Evolutionary conservation across 2,113 vertebrate species (phyloP), one percentile per base, ranked within the genome.

Genomic region (Haemorhous mexicanus): DNA sequence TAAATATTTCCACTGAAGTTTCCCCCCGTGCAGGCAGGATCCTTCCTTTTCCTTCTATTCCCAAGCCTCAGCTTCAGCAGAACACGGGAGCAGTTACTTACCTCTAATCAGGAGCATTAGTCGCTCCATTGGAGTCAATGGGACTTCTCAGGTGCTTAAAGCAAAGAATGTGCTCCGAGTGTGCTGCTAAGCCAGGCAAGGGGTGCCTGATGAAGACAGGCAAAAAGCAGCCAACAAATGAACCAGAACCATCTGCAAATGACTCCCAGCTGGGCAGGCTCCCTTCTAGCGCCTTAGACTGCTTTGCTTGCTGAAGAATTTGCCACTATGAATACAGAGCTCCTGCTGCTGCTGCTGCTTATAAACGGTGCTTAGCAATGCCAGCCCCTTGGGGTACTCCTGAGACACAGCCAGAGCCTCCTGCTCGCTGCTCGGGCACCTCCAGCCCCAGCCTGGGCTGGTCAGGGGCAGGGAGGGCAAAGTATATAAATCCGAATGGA

Each of bases 171-270:
- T 58, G 84, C 75, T 93, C 75, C 9, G 26, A 80, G 70, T 23
- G 50, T 32, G 73, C 86, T 68, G 68, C 94, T 90, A 66, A 96
- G 11, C 61, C 79, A 63, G 82, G 35, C 61, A 89, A 93, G 70
- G 55, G 83, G 84, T 93, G 94, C 62, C 13, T 66, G 92, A 73
- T 79, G 68, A 61, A 95, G 76, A 82, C 87, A 85, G 83, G 69
- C 72, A 70, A 95, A 80, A 96, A 83, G 47, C 85, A 93, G 84
- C 13, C 84, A 81, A 95, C 88, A 96, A 96, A 94, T 94, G 95
- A 97, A 96, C 89, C 95, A 95, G 93, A 96, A 95, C 94, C 89
- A 91, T 93, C 87, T 52, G 74, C 90, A 96, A 96, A 97, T 84
- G 92, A 94, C 88, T 95, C 94, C 96, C 92, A 91, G 41, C 90